Evolutionary conservation across 2,113 vertebrate species (phyloP).

Genomic region (Andinoacara biseriatus): DNA sequence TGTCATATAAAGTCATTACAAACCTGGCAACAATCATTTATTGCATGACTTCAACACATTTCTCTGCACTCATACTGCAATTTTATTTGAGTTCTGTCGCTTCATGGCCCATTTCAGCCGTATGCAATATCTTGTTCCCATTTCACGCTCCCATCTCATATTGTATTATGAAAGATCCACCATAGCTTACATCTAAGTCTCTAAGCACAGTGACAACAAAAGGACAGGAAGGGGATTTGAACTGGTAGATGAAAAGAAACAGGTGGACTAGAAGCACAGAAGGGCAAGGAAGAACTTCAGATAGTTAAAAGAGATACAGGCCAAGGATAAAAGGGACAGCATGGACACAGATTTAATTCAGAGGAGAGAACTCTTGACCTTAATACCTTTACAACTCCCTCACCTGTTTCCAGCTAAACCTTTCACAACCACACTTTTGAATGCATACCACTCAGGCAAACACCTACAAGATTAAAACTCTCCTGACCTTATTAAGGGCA

Average conservation of each 20-base stretch:
- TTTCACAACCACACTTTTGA: constrained; percentile 3
- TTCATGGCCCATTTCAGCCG: constrained; percentile 67
- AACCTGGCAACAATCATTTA: constrained; percentile 25
- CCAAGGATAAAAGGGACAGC: constrained; percentile 35
- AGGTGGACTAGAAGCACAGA: constrained; percentile 19
- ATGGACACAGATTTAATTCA: constrained; percentile 49
- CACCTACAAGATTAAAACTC: not conserved
- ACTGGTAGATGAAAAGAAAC: constrained; percentile 42
- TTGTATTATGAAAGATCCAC: constrained; percentile 56
- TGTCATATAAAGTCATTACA: constrained; percentile 27
- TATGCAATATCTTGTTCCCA: constrained; percentile 59
- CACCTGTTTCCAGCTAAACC: constrained; percentile 17
- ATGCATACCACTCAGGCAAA: constrained; percentile 5
- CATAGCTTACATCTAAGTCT: constrained; percentile 51
- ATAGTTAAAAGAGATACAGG: constrained; percentile 27
- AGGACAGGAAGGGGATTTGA: constrained; percentile 26
- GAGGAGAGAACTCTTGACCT: constrained; percentile 60
- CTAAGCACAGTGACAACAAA: constrained; percentile 22
- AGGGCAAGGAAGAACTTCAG: constrained; percentile 8
- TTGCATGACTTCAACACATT: constrained; percentile 11
- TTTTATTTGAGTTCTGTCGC: constrained; percentile 41
- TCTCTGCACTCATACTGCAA: constrained; percentile 13
- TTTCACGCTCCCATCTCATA: constrained; percentile 55
- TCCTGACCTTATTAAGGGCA: constrained; percentile 83
- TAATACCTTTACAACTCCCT: constrained; percentile 24